phyloP scores from a whole-genome alignment of 2,888 invertebrate genomes.

The Drosophila merina region DNA sequence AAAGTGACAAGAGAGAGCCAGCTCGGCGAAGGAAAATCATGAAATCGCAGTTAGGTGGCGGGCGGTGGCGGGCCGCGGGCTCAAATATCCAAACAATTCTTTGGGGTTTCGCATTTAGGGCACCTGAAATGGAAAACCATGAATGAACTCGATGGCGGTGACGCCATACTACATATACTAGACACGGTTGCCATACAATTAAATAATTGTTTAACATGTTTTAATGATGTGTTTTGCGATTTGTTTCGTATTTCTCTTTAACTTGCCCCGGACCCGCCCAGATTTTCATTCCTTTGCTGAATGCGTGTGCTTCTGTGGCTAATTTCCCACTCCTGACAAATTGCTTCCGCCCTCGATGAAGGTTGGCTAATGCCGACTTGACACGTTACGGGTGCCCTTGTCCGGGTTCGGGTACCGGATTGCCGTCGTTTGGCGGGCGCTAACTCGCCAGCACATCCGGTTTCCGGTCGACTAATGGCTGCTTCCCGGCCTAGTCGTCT shows the following conservation, averaged over 20 bases:
- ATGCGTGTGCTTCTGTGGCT: constrained; percentile 30
- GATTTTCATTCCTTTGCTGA: background rate
- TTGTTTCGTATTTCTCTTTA: constrained; percentile 17
- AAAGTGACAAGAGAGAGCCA: constrained; percentile 39
- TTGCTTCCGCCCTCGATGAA: constrained; percentile 52
- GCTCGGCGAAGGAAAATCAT: constrained; percentile 49
- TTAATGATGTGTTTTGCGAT: constrained; percentile 65
- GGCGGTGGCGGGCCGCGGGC: background rate
- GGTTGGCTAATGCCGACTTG: constrained; percentile 52
- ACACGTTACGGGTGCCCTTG: constrained; percentile 54
- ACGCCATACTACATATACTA: constrained; percentile 50
- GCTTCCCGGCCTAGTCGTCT: background rate
- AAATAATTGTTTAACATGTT: constrained; percentile 68
- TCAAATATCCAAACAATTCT: constrained; percentile 6
- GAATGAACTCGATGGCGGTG: constrained; percentile 60
- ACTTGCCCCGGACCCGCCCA: too few relatives aligned
- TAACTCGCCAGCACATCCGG: constrained; percentile 70
- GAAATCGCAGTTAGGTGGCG: constrained; percentile 36
- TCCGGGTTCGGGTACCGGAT: background rate
- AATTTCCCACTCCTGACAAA: constrained; percentile 63
- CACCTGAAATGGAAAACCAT: constrained; percentile 55
- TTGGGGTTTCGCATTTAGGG: constrained; percentile 12
- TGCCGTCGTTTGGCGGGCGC: constrained; percentile 24
- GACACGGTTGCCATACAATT: constrained; percentile 53
- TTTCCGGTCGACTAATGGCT: constrained; percentile 54